Base-by-base conservation (phyloP, 2,113 vertebrate species). In the Dipodomys ordii region DNA sequence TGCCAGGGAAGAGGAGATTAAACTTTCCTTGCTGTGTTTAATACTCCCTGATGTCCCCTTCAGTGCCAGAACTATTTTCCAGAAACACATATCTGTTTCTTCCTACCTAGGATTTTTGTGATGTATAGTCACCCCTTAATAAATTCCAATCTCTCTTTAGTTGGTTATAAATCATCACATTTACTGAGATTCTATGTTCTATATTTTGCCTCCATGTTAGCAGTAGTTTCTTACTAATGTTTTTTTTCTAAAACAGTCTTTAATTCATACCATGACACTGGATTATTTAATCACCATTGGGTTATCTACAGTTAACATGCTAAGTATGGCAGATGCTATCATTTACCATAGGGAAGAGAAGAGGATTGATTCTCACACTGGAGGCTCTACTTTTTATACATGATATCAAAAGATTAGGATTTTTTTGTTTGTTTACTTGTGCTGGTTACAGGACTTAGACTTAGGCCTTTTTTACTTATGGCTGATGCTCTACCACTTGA, bases 121-220 rank as follows among this genome's bases (percentile, higher is more conserved):
- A 68, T 44, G 44, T 74, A 64, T 49, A 89, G 60, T 2, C 64
- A 22, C 16, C 65, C 32, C n/a, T 92, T 20, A 93, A 28, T 83
- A 94, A 68, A 80, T 93, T 86, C 60, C n/a, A 90, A 81, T 87
- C 87, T 83, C 64, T 60, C 73, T 92, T 90, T 39, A 35, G 65
- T 69, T 92, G 81, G 28, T 65, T 64, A 68, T 49, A 79, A 93
- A 69, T 57, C 71, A 83, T 19, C 30, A 81, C 57, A 2, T 3
- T 68, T 86, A 39, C 57, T 67, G 89, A 83, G 78, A 89, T 76
- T 86, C 46, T 79, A 44, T 78, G 3, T 72, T 80, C 44, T 35
- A 28, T 15, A 82, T 90, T 84, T 90, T 72, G 67, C 83, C 9
- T 69, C 64, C 49, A 13, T 44, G n/a, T 9, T 22, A 28, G 30